These are phyloP conservation scores for Rhogogaster chlorosoma DNA, from an alignment of 2,888 invertebrate species.

Conservation along the genomic window DNA sequence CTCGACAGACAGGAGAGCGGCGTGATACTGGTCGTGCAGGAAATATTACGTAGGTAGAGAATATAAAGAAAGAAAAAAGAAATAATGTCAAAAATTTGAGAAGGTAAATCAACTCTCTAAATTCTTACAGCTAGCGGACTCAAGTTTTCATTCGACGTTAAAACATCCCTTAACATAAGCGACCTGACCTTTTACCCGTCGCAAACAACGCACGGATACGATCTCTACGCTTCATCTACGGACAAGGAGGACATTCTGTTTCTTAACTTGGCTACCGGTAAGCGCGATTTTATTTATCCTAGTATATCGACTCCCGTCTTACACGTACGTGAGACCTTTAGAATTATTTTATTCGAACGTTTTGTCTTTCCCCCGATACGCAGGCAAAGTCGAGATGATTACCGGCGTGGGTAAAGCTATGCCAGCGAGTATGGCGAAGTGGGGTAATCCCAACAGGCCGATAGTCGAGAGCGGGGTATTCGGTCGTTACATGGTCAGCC, in stretches of 20 bases:
- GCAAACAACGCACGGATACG: constrained; percentile 86
- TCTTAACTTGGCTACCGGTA: constrained; percentile 84
- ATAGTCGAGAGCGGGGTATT: constrained; percentile 86
- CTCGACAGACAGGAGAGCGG: constrained; percentile 81
- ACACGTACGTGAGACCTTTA: background rate
- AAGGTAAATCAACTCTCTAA: background rate
- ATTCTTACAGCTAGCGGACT: constrained; percentile 81
- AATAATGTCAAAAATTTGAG: background rate
- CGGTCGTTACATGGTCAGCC: constrained; percentile 87
- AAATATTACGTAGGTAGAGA: constrained; percentile 80
- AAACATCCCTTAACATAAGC: constrained; percentile 86
- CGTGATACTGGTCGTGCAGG: constrained; percentile 83
- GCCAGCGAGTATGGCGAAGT: constrained; percentile 80
- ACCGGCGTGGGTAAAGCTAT: constrained; percentile 85
- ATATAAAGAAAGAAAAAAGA: background rate
- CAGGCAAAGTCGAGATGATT: constrained; percentile 88
- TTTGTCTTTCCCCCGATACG: constrained; percentile 56
- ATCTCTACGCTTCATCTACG: constrained; percentile 86
- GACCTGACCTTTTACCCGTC: constrained; percentile 87
- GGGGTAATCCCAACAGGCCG: constrained; percentile 84
- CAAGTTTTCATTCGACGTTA: constrained; percentile 86
- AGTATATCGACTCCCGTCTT: background rate
- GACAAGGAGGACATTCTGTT: constrained; percentile 87
- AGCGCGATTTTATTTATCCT: background rate
- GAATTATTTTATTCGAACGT: too few relatives aligned